Base-by-base conservation (phyloP, 2,797 vertebrate genomes). In the Dendrocincla fuliginosa region DNA sequence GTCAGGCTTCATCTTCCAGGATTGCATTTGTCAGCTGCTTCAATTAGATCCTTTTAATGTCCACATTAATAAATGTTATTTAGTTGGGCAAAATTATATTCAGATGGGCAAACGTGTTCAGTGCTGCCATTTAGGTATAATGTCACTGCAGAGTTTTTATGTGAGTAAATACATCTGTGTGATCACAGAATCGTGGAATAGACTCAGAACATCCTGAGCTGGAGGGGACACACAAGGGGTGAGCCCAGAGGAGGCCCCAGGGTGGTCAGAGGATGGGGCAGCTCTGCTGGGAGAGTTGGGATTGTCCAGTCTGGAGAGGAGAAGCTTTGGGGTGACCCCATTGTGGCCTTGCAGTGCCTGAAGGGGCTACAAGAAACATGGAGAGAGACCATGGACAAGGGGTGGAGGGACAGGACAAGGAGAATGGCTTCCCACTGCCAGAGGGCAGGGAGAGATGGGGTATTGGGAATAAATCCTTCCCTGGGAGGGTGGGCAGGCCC, bases 21-120 rank as follows among this genome's bases (percentile, higher is more conserved):
- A 89, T 61, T 86, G 63, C 23, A 35, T 88, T 75, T 95, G 87
- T 55, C 89, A 90, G 70, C 67, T 84, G 30, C 70, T 87, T 93
- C 63, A 89, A 67, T 87, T 92, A 90, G 67, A 56, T 47, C 56
- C 44, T 74, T 74, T 67, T 79, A 82, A 87, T 41, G 64, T 83
- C 90, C 49, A 55, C 8, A 1, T 70, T 80, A 82, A 92, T 95
- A 42, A 92, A 84, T 33, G 18, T 35, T 41, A 37, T 55, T 88
- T 55, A 82, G 70, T 18, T 41, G 39, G 56, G 56, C 3, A 5
- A 60, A 90, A 79, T 84, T 37, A 24, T 70, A 70, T 70, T 84
- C 1, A 3, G 60, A 32, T 52, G 24, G 44, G 60, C 65, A 90
- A 84, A 73, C 23, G 2, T 30, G 35, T 81, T 86, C 47, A 32